phyloP scores from a whole-genome alignment of 2,113 vertebrate species.

The Amphiprion percula region DNA sequence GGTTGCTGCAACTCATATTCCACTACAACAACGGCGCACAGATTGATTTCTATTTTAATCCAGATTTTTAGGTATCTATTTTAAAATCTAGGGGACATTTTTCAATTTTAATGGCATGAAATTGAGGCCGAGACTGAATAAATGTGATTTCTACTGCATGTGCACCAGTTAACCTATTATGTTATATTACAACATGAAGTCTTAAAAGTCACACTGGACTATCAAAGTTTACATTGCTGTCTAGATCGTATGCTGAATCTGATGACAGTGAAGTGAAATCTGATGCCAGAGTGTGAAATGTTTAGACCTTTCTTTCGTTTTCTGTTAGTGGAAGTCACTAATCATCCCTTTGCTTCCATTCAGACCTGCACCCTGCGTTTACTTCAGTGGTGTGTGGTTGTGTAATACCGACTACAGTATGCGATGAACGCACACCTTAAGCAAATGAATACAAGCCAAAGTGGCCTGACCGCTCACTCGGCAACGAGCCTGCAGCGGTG shows the following conservation, averaged over 20 bases:
- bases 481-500: conserved; percentile 71
- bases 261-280: conserved; percentile 6
- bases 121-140: too few relatives aligned
- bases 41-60: not conserved
- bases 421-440: conserved; percentile 71
- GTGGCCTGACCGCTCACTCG: conserved; percentile 49
- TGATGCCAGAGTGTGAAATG: conserved; percentile 18
- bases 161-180: too few relatives aligned
- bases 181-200: too few relatives aligned
- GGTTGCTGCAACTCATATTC: not conserved
- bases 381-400: conserved; percentile 34
- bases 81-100: too few relatives aligned
- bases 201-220: too few relatives aligned
- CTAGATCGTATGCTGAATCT: not conserved
- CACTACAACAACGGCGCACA: not conserved
- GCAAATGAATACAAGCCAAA: conserved; percentile 70
- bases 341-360: conserved; percentile 41
- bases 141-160: too few relatives aligned
- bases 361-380: conserved; percentile 3
- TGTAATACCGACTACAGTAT: conserved; percentile 41
- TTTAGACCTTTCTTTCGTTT: not conserved
- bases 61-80: not conserved
- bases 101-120: too few relatives aligned
- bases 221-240: not conserved
- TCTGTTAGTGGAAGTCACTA: conserved; percentile 52